Evolutionary conservation across 64 coral and sea anemone genomes (phyloP).

Genomic region (Montipora cactus): DNA sequence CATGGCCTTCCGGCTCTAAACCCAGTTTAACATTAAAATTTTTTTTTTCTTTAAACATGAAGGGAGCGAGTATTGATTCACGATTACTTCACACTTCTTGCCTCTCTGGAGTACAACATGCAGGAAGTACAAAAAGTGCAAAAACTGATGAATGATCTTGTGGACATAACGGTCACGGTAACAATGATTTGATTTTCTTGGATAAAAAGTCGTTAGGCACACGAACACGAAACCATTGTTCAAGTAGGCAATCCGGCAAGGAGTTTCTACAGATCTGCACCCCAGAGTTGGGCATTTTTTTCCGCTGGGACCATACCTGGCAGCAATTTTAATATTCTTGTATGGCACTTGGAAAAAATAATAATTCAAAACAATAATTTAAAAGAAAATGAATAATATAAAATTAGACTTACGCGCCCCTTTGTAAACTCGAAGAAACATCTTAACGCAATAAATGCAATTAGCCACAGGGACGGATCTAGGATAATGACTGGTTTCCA

Average conservation of each 20-base stretch:
- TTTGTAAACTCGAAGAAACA: too few species aligned
- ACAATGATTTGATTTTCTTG: not conserved
- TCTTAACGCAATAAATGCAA: too few species aligned
- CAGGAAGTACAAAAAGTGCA: conserved; percentile 77
- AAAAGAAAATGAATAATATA: too few species aligned
- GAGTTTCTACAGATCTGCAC: not conserved
- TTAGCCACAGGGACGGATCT: too few species aligned
- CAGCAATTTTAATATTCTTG: too few species aligned
- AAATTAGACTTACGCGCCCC: too few species aligned
- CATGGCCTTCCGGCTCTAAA: too few species aligned
- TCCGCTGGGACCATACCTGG: too few species aligned
- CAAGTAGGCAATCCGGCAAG: not conserved
- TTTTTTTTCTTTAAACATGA: not conserved
- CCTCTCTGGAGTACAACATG: conserved; percentile 94
- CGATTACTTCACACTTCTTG: conserved; percentile 80
- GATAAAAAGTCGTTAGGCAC: not conserved
- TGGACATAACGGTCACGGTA: conserved; percentile 95
- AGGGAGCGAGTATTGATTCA: conserved; percentile 77
- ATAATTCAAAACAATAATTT: too few species aligned
- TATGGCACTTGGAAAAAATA: too few species aligned
- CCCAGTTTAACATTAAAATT: not conserved
- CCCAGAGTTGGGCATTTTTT: too few species aligned
- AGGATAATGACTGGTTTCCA: too few species aligned
- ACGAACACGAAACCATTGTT: not conserved
- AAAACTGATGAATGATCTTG: conserved; percentile 78